These are phyloP conservation scores for Knipowitschia caucasica DNA, from an alignment of 2,797 vertebrate genomes.

Conservation along the genomic window DNA sequence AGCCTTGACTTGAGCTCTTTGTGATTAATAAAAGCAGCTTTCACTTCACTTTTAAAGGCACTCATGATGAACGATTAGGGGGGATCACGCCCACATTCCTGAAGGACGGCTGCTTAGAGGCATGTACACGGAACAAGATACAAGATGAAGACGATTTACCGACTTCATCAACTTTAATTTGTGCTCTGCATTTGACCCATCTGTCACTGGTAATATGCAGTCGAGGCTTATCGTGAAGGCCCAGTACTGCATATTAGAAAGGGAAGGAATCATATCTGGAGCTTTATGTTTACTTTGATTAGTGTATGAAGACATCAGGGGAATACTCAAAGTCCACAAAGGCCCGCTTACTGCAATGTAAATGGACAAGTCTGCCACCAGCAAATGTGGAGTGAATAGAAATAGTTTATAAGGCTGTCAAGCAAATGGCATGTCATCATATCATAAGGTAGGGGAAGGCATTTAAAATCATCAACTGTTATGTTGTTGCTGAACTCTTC, in stretches of 20 bases:
- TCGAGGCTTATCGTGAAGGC: slow-evolving; percentile 40
- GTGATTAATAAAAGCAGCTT: slow-evolving; percentile 73
- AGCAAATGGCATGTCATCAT: no score
- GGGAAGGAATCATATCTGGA: not conserved
- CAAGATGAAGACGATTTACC: slow-evolving; percentile 58
- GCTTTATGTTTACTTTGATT: not conserved
- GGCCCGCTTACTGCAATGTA: no score
- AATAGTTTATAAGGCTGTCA: no score
- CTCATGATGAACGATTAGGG: slow-evolving; percentile 67
- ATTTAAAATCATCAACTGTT: no score
- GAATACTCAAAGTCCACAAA: no score
- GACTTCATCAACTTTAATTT: not conserved
- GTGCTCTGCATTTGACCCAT: slow-evolving; percentile 38
- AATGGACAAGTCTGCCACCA: no score
- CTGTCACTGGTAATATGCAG: slow-evolving; percentile 68
- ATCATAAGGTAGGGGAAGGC: no score
- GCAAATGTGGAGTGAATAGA: no score
- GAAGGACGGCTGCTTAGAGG: slow-evolving; percentile 65
- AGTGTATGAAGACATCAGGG: no score
- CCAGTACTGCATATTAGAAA: no score
- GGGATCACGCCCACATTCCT: slow-evolving; percentile 60
- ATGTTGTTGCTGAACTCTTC: no score
- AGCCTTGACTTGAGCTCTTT: slow-evolving; percentile 73
- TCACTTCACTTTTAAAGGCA: slow-evolving; percentile 70
- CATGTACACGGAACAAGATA: slow-evolving; percentile 49